These are phyloP conservation scores for Steatornis caripensis DNA, from an alignment of 2,113 vertebrate species.

Conservation along the genomic window DNA sequence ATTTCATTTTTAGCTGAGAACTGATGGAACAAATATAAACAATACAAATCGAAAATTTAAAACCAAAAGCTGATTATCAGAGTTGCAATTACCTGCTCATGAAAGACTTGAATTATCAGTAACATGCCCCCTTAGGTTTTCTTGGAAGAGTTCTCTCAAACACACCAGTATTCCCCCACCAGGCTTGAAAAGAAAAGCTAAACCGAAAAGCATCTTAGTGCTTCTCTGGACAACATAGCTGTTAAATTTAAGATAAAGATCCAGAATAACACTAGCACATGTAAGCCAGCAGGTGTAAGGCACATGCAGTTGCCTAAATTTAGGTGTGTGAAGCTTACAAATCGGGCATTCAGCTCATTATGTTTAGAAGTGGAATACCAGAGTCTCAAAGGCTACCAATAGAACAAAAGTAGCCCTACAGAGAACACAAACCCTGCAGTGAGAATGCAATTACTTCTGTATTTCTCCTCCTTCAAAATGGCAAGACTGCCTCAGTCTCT, in stretches of 20 bases:
- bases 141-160: neutral
- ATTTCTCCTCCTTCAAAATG: neutral
- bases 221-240: neutral
- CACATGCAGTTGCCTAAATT: neutral
- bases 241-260: neutral
- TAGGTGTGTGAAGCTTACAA: neutral
- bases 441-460: constrained; percentile 1
- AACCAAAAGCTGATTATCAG: neutral
- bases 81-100: constrained; percentile 5
- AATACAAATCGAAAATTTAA: neutral
- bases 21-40: neutral
- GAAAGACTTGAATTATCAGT: neutral
- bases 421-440: neutral
- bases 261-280: neutral
- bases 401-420: neutral
- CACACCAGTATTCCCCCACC: neutral
- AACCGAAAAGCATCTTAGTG: neutral
- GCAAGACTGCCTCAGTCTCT: neutral
- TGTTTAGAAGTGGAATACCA: neutral
- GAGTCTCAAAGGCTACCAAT: neutral
- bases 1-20: neutral
- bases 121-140: neutral
- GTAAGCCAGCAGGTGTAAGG: neutral
- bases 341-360: neutral
- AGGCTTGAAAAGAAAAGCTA: constrained; percentile 11